These are phyloP conservation scores for Agrochola lychnidis DNA, from an alignment of 2,888 invertebrate genomes.

Conservation along the genomic window DNA sequence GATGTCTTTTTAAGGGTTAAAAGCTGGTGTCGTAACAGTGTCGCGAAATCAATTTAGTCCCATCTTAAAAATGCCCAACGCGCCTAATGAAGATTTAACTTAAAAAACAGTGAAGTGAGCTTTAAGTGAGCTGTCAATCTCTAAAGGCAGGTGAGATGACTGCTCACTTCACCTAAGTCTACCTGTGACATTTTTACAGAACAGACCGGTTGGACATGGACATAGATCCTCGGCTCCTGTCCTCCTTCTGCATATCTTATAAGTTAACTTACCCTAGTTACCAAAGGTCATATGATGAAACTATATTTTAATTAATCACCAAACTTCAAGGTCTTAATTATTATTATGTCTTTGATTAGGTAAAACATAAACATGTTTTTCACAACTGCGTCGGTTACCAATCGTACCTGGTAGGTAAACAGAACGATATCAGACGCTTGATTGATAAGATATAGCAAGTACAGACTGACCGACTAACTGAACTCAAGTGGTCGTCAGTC, in stretches of 20 bases:
- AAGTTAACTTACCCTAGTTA: neutral
- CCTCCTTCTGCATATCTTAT: neutral
- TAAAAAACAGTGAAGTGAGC: too few relatives aligned
- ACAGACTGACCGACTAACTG: slow-evolving; percentile 52
- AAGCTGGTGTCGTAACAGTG: too few relatives aligned
- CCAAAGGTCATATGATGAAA: neutral
- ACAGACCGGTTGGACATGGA: neutral
- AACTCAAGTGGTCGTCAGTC: slow-evolving; percentile 19
- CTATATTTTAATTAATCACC: neutral
- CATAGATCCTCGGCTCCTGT: too few relatives aligned
- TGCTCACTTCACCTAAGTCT: neutral
- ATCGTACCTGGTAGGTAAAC: slow-evolving; percentile 34
- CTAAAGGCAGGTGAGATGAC: neutral
- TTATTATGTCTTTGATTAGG: neutral
- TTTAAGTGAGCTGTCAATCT: too few relatives aligned
- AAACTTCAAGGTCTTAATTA: neutral
- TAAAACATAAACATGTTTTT: slow-evolving; percentile 23
- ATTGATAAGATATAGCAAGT: slow-evolving; percentile 43
- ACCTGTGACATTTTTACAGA: too few relatives aligned
- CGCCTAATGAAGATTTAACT: too few relatives aligned
- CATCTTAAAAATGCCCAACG: too few relatives aligned
- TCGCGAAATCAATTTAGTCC: too few relatives aligned
- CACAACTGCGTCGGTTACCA: slow-evolving; percentile 4
- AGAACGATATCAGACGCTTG: slow-evolving; percentile 36
- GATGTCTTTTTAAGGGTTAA: too few relatives aligned